These are phyloP conservation scores for Protomyctophum bolini DNA, from an alignment of 2,113 vertebrate species.

Conservation along the genomic window DNA sequence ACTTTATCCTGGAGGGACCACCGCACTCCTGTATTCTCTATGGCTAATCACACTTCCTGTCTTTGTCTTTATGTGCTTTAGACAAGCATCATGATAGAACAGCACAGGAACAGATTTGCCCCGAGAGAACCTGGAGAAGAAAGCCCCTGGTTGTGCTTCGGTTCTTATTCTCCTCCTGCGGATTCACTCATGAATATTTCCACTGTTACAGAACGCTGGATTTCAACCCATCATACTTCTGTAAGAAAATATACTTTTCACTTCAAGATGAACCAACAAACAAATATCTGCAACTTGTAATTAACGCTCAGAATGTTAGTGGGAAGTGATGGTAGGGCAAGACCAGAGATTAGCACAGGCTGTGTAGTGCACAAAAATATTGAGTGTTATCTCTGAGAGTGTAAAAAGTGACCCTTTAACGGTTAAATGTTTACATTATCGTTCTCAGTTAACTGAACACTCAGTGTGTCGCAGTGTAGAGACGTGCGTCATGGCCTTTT, in stretches of 20 bases:
- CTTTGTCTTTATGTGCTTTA: slow-evolving; percentile 77
- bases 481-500: slow-evolving; percentile 18
- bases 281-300: background rate
- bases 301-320: background rate
- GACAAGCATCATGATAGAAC: slow-evolving; percentile 71
- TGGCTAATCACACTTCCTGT: slow-evolving; percentile 78
- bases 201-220: slow-evolving; percentile 53
- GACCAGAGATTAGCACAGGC: slow-evolving; percentile 35
- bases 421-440: no score
- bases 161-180: slow-evolving; percentile 58
- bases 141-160: slow-evolving; percentile 71
- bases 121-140: slow-evolving; percentile 66
- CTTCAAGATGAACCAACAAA: background rate
- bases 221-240: slow-evolving; percentile 59
- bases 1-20: slow-evolving; percentile 78
- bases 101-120: slow-evolving; percentile 70
- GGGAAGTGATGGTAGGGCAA: slow-evolving; percentile 14
- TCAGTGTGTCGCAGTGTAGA: background rate
- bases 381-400: background rate
- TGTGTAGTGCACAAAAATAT: background rate
- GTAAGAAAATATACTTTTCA: slow-evolving; percentile 45
- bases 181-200: slow-evolving; percentile 72
- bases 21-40: slow-evolving; percentile 63
- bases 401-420: no score
- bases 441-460: no score